Base-by-base conservation (phyloP, 1,140 invertebrate genomes). In the Cotesia glomerata region DNA sequence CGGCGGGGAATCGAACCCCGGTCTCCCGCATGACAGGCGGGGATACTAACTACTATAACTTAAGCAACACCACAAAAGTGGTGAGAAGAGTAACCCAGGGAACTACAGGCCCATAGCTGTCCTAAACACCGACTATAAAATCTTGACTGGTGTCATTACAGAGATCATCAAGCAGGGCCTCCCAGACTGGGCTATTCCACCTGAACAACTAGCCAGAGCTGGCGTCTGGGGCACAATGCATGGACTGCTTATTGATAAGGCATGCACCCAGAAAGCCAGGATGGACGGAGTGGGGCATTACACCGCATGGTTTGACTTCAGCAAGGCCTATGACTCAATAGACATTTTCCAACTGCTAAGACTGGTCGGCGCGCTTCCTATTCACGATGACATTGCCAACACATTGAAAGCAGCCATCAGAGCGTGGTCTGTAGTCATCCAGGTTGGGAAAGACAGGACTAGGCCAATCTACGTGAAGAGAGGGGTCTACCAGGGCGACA, bases 51-150 rank as follows among this genome's bases (percentile, higher is more conserved):
- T 5, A 45, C 11, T 45, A 45, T 39, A 4, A n/a, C n/a, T n/a
- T n/a, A n/a, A n/a, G n/a, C n/a, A n/a, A n/a, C n/a, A n/a, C n/a
- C n/a, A n/a, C n/a, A n/a, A n/a, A n/a, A n/a, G n/a, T n/a, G 64
- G 63, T 11, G 73, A 74, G 8, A 36, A 52, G 26, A 14, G 5
- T 1, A 67, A 78, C 54, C 76, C 77, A 5, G 66, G 32, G 2
- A 81, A 81, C 51, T 79, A 79, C 59, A 49, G 78, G 26, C 78
- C 78, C 7, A 81, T 78, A 16, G 74, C 76, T 2, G 39, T 78
- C 35, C 62, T 75, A 0, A 75, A 75, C 32, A 18, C 64, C 0
- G 75, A 77, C 14, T 79, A 77, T 54, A 79, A 79, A 59, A 61
- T 77, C 11, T 34, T 75, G 26, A 79, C 74, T 5, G 67, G 68